phyloP scores from a whole-genome alignment of 1,140 invertebrate genomes.

The Pseudachorutes palmiensis region DNA sequence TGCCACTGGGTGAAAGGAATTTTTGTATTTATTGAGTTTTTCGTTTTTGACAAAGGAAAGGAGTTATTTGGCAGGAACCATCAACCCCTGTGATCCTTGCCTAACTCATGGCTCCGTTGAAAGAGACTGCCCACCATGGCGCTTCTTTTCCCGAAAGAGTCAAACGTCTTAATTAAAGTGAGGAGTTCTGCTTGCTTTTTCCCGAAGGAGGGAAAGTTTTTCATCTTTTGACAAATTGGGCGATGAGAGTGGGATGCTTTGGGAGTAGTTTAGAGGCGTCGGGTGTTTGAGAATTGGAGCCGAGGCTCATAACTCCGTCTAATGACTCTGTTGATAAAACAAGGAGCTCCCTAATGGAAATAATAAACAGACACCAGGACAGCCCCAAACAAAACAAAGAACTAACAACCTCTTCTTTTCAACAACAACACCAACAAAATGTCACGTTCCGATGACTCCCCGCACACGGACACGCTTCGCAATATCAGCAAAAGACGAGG shows the following conservation, averaged over 20 bases:
- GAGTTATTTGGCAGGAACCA: too few species aligned
- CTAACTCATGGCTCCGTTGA: too few species aligned
- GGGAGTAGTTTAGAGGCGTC: neutral
- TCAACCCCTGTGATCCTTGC: too few species aligned
- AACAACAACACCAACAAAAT: conserved; percentile 2
- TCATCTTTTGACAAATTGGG: neutral
- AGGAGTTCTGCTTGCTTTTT: too few species aligned
- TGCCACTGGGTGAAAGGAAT: too few species aligned
- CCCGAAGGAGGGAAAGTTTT: too few species aligned
- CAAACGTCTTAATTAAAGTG: too few species aligned
- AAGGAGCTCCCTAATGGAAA: conserved; percentile 12
- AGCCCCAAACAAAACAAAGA: neutral
- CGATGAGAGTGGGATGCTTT: neutral
- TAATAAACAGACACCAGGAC: conserved; percentile 12
- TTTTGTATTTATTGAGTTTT: too few species aligned
- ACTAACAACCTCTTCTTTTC: neutral
- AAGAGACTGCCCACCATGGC: too few species aligned
- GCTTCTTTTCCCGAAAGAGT: too few species aligned
- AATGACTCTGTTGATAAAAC: conserved; percentile 11
- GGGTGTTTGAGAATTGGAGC: neutral
- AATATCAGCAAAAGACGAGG: neutral
- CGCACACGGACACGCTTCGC: neutral
- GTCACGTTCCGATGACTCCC: neutral
- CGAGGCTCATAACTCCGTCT: neutral
- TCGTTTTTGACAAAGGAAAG: too few species aligned